These are phyloP conservation scores for Thera britannica DNA, from an alignment of 2,888 invertebrate species.

Conservation along the genomic window DNA sequence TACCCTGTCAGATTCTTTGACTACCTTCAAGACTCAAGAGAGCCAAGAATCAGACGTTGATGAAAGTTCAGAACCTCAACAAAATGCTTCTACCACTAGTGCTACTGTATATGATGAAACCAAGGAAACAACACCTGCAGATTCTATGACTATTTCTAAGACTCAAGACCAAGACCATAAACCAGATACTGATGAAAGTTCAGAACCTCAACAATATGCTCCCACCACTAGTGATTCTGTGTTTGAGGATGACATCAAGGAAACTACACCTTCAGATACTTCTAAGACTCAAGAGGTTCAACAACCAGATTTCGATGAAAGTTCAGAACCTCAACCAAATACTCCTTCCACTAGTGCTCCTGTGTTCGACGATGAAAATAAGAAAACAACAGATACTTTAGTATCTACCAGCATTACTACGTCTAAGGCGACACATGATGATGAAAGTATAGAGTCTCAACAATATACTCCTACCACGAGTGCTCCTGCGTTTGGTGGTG, in stretches of 20 bases:
- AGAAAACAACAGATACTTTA: background rate
- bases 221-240: conserved; percentile 17
- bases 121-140: conserved; percentile 16
- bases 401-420: no score
- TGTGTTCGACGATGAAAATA: conserved; percentile 26
- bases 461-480: no score
- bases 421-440: no score
- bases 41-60: conserved; percentile 5
- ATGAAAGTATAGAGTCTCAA: no score
- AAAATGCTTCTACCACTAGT: conserved; percentile 21
- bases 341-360: conserved; percentile 27
- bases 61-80: conserved; percentile 11
- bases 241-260: conserved; percentile 19
- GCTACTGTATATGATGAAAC: conserved; percentile 21
- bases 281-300: conserved; percentile 7
- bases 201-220: conserved; percentile 14
- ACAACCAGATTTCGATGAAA: conserved; percentile 3
- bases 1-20: conserved; percentile 1
- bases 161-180: conserved; percentile 1
- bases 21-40: conserved; percentile 7
- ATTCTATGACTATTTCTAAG: conserved; percentile 9
- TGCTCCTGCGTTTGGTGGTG: no score
- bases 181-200: conserved; percentile 7
- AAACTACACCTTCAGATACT: conserved; percentile 8
- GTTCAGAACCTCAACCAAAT: conserved; percentile 24